These are phyloP conservation scores for Andricus curvator DNA, from an alignment of 2,888 invertebrate species.

Conservation along the genomic window DNA sequence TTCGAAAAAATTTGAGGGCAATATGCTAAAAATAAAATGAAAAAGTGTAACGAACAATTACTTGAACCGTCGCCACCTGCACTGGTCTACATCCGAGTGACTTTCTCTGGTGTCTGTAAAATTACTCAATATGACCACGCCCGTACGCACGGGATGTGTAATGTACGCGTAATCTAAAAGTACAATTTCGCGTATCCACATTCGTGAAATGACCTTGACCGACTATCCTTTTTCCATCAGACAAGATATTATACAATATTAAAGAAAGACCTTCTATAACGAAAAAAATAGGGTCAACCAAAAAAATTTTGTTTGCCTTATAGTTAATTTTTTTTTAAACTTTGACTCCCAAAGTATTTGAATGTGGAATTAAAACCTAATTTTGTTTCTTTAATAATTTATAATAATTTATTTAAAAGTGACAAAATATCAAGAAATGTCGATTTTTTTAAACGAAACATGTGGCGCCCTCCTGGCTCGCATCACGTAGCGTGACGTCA, in stretches of 20 bases:
- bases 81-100: slow-evolving; percentile 35
- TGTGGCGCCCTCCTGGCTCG: too few species aligned
- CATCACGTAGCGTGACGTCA: too few species aligned
- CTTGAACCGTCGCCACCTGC: neutral
- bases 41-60: slow-evolving; percentile 4
- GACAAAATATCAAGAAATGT: too few species aligned
- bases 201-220: slow-evolving; percentile 31
- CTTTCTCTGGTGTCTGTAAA: slow-evolving; percentile 51
- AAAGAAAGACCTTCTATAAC: neutral
- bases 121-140: slow-evolving; percentile 53
- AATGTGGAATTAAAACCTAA: too few species aligned
- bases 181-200: slow-evolving; percentile 46
- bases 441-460: too few species aligned
- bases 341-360: too few species aligned
- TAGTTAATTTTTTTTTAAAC: too few species aligned
- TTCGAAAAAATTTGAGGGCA: too few species aligned
- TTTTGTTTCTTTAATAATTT: too few species aligned
- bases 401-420: too few species aligned
- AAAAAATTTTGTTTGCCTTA: too few species aligned
- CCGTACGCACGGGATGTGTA: slow-evolving; percentile 51
- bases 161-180: slow-evolving; percentile 55
- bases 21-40: too few species aligned
- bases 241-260: neutral
- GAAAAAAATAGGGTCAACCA: neutral
- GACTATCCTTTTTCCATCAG: slow-evolving; percentile 2